Percentiles rank a stretch among this genome's conserved stretches.
Evolutionary conservation across 2,797 vertebrate genomes (phyloP).

Genomic region (Prunella strophiata): DNA sequence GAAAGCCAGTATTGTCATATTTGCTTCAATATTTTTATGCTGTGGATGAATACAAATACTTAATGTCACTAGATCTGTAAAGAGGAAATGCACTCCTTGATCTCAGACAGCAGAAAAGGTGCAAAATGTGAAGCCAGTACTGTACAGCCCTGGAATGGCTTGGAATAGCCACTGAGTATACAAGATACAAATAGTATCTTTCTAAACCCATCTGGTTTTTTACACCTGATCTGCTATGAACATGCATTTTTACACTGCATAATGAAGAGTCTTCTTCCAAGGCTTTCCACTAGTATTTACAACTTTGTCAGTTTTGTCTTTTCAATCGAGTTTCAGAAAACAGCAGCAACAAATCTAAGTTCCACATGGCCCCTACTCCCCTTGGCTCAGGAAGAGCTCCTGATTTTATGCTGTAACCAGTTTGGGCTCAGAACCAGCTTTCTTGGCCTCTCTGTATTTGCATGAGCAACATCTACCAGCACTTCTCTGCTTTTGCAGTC

Average conservation of each 20-base stretch:
- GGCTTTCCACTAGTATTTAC: neutral
- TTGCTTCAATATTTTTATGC: neutral
- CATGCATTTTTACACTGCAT: neutral
- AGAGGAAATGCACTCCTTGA: neutral
- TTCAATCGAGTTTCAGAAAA: neutral
- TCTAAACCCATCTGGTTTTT: neutral
- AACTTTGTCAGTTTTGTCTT: neutral
- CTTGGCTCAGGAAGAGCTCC: neutral
- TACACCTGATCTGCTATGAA: neutral
- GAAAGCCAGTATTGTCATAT: neutral
- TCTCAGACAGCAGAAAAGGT: neutral
- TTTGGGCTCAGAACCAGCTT: neutral
- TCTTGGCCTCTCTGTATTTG: neutral
- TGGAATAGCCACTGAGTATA: neutral
- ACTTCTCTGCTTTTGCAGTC: neutral
- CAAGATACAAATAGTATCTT: neutral
- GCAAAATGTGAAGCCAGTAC: neutral
- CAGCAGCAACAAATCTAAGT: accelerated
- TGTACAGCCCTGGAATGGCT: neutral
- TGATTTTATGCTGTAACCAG: neutral
- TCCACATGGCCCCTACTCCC: neutral
- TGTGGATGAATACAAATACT: neutral
- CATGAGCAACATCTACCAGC: neutral
- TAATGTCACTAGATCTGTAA: neutral
- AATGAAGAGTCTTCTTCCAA: neutral